These are phyloP conservation scores for Cyanoramphus novaezelandiae DNA, from an alignment of 2,113 vertebrate genomes.

Conservation along the genomic window DNA sequence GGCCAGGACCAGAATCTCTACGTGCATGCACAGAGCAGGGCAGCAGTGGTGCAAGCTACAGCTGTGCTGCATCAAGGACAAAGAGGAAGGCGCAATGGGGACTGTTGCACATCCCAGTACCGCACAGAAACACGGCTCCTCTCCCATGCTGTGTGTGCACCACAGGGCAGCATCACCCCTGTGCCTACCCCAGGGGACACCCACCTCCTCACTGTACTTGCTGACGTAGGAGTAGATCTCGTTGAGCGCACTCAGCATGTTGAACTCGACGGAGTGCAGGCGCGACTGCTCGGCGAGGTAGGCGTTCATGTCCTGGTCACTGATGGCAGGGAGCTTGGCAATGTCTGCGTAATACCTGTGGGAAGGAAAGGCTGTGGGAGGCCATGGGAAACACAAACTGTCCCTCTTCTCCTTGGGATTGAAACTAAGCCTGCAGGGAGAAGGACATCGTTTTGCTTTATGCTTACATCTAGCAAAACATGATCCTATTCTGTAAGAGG, in stretches of 20 bases:
- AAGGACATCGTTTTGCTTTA: background rate
- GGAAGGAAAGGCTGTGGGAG: background rate
- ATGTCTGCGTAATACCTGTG: slow-evolving; percentile 97
- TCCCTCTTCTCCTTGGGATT: background rate
- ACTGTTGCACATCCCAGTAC: accelerated
- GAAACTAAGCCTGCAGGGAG: background rate
- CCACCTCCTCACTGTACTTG: slow-evolving; percentile 98
- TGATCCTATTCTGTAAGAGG: background rate
- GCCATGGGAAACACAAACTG: accelerated
- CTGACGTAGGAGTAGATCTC: slow-evolving; percentile 98
- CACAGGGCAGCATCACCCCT: accelerated
- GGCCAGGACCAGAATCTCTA: background rate
- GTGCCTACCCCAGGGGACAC: background rate
- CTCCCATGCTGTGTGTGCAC: accelerated
- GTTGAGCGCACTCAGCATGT: slow-evolving; percentile 95
- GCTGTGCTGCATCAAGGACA: accelerated
- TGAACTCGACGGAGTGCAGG: slow-evolving; percentile 92
- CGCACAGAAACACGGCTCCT: accelerated
- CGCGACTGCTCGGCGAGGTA: slow-evolving; percentile 97
- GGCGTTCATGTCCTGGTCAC: slow-evolving; percentile 99
- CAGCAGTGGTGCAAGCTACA: accelerated
- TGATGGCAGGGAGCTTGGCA: slow-evolving; percentile 93
- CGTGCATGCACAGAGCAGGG: accelerated
- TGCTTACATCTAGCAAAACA: background rate
- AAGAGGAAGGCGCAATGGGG: background rate